phyloP scores from a whole-genome alignment of 2,797 vertebrate species.

The Galago senegalensis region DNA sequence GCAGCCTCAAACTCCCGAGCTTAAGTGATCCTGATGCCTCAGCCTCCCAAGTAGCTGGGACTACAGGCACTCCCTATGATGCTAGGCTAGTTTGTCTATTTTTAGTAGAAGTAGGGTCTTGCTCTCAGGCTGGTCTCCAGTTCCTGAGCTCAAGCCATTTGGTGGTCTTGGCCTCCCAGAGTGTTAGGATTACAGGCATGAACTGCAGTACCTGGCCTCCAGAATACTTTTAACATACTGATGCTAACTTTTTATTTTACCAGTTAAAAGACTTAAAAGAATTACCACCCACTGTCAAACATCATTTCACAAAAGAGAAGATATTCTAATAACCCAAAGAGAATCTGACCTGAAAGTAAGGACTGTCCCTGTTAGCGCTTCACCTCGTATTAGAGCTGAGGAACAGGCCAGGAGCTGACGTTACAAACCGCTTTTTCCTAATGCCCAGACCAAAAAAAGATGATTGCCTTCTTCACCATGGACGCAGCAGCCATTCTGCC shows the following conservation, averaged over 20 bases:
- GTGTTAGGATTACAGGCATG: no score
- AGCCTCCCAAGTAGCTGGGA: no score
- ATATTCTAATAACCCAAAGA: slow-evolving; percentile 3
- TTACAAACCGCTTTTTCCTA: not conserved
- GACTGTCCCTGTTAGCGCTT: not conserved
- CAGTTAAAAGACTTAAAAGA: not conserved
- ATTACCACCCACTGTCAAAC: not conserved
- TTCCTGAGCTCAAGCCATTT: no score
- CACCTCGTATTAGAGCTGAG: not conserved
- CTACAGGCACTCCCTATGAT: no score
- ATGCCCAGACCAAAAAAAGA: not conserved
- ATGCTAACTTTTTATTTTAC: slow-evolving; percentile 23
- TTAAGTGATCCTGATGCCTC: no score
- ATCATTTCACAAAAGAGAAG: slow-evolving; percentile 27
- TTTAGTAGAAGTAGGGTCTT: no score
- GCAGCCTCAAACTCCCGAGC: no score
- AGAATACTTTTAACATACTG: not conserved
- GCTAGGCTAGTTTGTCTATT: no score
- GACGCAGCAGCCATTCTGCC: not conserved
- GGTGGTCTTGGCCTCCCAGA: no score
- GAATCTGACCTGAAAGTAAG: not conserved
- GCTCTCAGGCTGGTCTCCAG: no score
- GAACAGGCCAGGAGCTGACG: not conserved
- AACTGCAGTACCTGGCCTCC: no score
- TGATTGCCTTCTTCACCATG: not conserved